A percentile compares a stretch with the other conserved stretches of the same genome.
Evolutionary conservation across 2,797 vertebrate species (phyloP).

Genomic region (Chromobotia macracanthus): DNA sequence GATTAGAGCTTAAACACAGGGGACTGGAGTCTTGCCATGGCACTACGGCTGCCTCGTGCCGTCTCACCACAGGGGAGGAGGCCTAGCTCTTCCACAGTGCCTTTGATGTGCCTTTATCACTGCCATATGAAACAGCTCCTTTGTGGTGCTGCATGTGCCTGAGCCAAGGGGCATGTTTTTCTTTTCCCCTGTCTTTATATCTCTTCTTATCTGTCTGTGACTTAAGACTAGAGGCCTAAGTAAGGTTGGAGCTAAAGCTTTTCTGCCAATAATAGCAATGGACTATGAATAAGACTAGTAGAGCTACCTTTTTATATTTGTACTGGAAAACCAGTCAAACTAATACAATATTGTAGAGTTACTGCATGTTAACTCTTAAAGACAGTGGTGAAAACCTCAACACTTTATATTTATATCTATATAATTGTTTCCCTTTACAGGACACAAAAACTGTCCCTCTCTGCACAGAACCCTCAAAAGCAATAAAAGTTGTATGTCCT

Average conservation of each 20-base stretch:
- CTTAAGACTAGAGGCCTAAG: slow-evolving; percentile 17
- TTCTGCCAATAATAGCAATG: not conserved
- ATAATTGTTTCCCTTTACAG: not conserved
- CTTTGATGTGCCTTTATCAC: slow-evolving; percentile 64
- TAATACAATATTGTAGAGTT: not conserved
- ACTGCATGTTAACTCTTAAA: not conserved
- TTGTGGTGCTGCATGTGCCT: slow-evolving; percentile 16
- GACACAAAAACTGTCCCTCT: not conserved
- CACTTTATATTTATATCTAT: not conserved
- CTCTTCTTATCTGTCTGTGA: slow-evolving; percentile 37
- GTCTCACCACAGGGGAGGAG: slow-evolving; percentile 51
- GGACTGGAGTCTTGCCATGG: slow-evolving; percentile 26
- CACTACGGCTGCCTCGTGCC: slow-evolving; percentile 45
- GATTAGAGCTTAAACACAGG: slow-evolving; percentile 65
- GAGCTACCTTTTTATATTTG: too few species aligned
- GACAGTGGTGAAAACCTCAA: not conserved
- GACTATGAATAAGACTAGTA: too few species aligned
- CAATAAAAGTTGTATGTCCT: too few species aligned
- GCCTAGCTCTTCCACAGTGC: slow-evolving; percentile 43
- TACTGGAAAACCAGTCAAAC: too few species aligned
- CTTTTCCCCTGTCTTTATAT: slow-evolving; percentile 6
- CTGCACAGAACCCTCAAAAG: too few species aligned
- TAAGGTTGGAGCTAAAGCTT: slow-evolving; percentile 4
- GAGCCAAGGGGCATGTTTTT: slow-evolving; percentile 43
- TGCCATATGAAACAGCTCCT: slow-evolving; percentile 59